phyloP scores from a whole-genome alignment of 2,113 vertebrate species.

The Prolemur simus region DNA sequence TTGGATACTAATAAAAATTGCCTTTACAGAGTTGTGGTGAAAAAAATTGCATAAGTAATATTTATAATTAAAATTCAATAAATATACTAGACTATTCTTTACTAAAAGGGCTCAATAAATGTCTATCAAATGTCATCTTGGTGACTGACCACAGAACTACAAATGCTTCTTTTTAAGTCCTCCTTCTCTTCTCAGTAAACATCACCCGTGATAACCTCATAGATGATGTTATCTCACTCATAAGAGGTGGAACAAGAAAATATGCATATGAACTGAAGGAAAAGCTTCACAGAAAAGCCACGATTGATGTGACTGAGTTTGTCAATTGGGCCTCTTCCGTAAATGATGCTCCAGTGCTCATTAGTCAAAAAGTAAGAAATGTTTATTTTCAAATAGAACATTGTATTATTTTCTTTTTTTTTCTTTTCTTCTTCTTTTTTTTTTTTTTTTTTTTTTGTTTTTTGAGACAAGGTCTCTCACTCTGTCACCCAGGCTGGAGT shows the following conservation, averaged over 20 bases:
- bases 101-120: background rate
- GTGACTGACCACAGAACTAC: background rate
- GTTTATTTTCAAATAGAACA: background rate
- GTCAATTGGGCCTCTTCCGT: constrained; percentile 88
- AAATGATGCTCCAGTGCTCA: constrained; percentile 84
- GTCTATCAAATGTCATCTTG: background rate
- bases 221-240: constrained; percentile 86
- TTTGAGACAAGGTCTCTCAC: no score
- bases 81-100: background rate
- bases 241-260: constrained; percentile 87
- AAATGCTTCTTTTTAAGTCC: background rate
- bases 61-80: constrained; percentile 31
- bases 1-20: background rate
- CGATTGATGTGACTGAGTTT: constrained; percentile 83
- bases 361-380: constrained; percentile 78
- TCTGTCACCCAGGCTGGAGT: no score
- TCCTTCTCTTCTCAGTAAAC: constrained; percentile 61
- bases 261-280: constrained; percentile 86
- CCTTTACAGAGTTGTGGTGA: background rate
- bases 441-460: no score
- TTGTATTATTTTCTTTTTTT: background rate
- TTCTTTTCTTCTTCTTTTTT: no score
- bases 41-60: background rate
- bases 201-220: constrained; percentile 64
- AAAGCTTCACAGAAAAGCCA: constrained; percentile 78